Base-by-base conservation (phyloP, 2,888 invertebrate species). In the Trachelus iudaicus region DNA sequence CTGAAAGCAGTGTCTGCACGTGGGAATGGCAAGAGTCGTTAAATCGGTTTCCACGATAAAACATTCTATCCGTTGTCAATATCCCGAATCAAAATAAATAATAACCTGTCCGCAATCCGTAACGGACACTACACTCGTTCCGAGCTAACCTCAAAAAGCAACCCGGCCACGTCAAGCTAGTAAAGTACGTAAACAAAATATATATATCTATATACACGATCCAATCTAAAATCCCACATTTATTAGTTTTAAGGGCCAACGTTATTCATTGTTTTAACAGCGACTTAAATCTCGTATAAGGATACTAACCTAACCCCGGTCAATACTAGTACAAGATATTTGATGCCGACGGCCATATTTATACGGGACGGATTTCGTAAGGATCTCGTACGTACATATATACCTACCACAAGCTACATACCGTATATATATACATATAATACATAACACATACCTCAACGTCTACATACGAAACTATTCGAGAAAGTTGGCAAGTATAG, bases 101-200 rank as follows among this genome's bases (percentile, higher is more conserved):
- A 56, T 56, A 56, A 56, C 56, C 56, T 56, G 23, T 56, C 23
- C 23, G 56, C 23, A 56, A 23, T 56, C 9, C 56, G 56, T 23
- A 56, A 56, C 23, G 23, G 23, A 23, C 56, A 23, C 23, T 56
- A 56, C 9, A 15, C 56, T 23, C 0, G 56, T 56, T 56, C 23
- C 2, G 9, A 56, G 15, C 23, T 56, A 56, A 56, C 56, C 9
- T 56, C 56, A 56, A 56, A 56, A 6, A 23, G 23, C 56, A 56
- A 23, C 6, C 56, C 56, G 9, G 23, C 56, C 56, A 56, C 23
- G 56, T 56, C 23, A 23, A 56, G 9, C 56, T 15, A 23, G 9
- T 6, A 9, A 56, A 9, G 56, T 56, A 77, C 68, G 73, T 75
- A 73, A 79, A 73, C 69, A 79, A 37, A 13, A 73, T 77, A 68